Evolutionary conservation across 2,113 vertebrate species (phyloP), one percentile per base, ranked within the genome.

Genomic region (Acanthisitta chloris): DNA sequence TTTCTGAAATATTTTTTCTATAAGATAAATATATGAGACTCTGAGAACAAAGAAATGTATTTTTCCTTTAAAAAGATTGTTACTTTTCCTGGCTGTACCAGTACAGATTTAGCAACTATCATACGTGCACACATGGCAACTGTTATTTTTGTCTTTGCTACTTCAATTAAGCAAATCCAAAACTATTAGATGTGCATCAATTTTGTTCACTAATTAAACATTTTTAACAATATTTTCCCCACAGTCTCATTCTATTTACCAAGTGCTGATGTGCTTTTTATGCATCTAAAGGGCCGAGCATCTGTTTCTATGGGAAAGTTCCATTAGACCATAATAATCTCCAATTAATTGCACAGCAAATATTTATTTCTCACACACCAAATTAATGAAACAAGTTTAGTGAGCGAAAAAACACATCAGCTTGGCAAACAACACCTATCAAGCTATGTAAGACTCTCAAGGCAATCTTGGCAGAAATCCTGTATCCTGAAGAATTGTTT

Each of bases 291-390:
- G 42, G 28, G 36, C 14, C 2, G 16, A 95, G 69, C 93, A 96
- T 95, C 94, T 97, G 87, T 95, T 97, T 96, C 52, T 59, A 13
- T 69, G 66, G 62, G 93, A 82, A 94, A 95, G 42, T 77, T 96
- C 73, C 91, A 96, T 83, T 69, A 82, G 77, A 86, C 38, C 54
- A 81, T 93, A 92, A 96, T 96, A 94, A 95, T 96, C 87, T 96
- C 70, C 86, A 93, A 73, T 95, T 97, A 98, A 98, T 95, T 98
- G 95, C 94, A 92, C 73, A 94, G 97, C 87, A 97, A 97, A 97
- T 97, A 98, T 98, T 98, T 97, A 97, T 97, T 97, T 97, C 94
- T 96, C 88, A 94, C 69, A 83, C 65, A 94, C 96, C 86, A 97
- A 95, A 97, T 94, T 96, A 97, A 97, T 96, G 90, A 96, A 97